Conservation (phyloP, 92 coral and sea anemone species). For the Epizoanthus ramosus region DNA sequence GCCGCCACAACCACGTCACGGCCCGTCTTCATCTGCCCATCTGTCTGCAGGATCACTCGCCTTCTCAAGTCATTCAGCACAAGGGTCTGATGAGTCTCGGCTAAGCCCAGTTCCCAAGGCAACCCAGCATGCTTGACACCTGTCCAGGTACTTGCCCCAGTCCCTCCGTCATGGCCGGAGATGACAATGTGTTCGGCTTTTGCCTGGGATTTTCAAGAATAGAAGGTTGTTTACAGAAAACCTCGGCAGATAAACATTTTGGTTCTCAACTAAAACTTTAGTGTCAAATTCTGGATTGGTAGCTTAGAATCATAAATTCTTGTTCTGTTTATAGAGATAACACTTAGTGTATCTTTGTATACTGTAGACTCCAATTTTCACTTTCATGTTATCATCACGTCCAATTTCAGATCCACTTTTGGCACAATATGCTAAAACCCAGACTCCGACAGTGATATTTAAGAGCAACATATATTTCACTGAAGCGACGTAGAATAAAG, state of each 20-base stretch:
- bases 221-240: not conserved
- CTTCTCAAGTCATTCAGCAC: conserved; percentile 90
- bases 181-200: conserved; percentile 95
- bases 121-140: conserved; percentile 98
- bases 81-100: conserved; percentile 96
- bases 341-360: too few species aligned
- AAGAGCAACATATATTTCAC: too few species aligned
- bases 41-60: conserved; percentile 86
- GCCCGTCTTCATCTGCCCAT: conserved; percentile 97
- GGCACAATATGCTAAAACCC: too few species aligned
- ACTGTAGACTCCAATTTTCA: too few species aligned
- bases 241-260: not conserved
- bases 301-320: too few species aligned
- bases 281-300: not conserved
- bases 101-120: conserved; percentile 98
- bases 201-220: conserved; percentile 55
- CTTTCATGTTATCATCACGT: too few species aligned
- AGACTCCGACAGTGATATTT: too few species aligned
- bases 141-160: conserved; percentile 99
- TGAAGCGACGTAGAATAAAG: too few species aligned
- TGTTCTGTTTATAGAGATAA: too few species aligned
- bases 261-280: not conserved
- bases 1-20: conserved; percentile 95
- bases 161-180: conserved; percentile 99
- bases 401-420: too few species aligned